Base-by-base conservation (phyloP, 1,140 invertebrate species). In the Drosophila sproati region DNA sequence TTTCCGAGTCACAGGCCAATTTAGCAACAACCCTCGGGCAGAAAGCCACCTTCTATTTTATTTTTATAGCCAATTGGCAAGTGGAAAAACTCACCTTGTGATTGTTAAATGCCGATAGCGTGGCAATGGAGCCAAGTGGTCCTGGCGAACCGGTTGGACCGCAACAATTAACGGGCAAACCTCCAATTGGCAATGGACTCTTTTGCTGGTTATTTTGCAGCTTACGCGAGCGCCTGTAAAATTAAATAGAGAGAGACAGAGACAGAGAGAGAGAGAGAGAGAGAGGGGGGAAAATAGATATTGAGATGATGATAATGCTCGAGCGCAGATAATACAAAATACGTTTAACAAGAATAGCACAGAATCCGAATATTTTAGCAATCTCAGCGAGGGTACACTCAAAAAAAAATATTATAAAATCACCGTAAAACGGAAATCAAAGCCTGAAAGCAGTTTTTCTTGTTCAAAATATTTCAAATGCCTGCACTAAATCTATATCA, bases 41-140 rank as follows among this genome's bases (percentile, higher is more conserved):
- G 20, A 20, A 20, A 20, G 60, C 80, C 63, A 62, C 45, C n/a
- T 50, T 61, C 28, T 48, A 5, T 63, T 55, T 51, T 10, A 10
- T 37, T 67, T 56, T 70, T 69, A 50, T 62, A 12, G 72, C 52
- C 72, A 74, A 73, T 86, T 83, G 85, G 83, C 85, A 83, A 78
- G 66, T 66, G 47, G 20, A 20, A 20, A 20, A 66, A 75, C 87
- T 91, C 77, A 94, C 94, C 91, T 96, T 96, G 91, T 96, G 96
- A 78, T 95, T 95, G 91, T 96, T 97, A 92, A 96, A 97, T 61
- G 96, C 96, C 78, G 95, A 96, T 78, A 95, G 92, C 6, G 95
- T 95, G n/a, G 97, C 96, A 86, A 97, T 94, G 5, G 96, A 97
- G n/a, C 96, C 96, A 55, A 97, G 93, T 4, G 96, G 96, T 39